phyloP scores from a whole-genome alignment of 92 coral and sea anemone genomes.

The Paragorgia papillata region DNA sequence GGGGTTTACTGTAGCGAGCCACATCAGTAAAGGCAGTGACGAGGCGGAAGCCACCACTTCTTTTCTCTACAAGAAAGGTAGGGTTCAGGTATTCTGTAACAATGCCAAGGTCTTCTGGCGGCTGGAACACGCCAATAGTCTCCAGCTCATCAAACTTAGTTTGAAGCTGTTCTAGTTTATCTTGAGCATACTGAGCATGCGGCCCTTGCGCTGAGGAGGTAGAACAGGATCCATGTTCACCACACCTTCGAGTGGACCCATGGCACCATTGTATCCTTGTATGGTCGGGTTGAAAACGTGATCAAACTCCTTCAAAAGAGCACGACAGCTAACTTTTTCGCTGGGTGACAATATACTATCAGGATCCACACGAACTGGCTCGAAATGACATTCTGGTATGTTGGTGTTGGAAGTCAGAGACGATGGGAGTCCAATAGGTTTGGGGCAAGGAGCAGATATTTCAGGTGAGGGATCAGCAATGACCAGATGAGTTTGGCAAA shows the following conservation, averaged over 20 bases:
- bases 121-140: conserved; percentile 12
- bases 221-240: conserved; percentile 60
- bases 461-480: too few species aligned
- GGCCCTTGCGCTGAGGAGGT: conserved; percentile 61
- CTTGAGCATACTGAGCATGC: conserved; percentile 49
- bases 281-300: too few species aligned
- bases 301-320: too few species aligned
- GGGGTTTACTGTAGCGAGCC: conserved; percentile 54
- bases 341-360: too few species aligned
- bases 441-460: too few species aligned
- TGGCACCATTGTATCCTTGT: conserved; percentile 44
- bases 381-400: too few species aligned
- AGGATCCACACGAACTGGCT: too few species aligned
- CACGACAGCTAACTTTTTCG: too few species aligned
- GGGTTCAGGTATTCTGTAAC: conserved; percentile 45
- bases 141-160: conserved; percentile 47
- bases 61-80: conserved; percentile 49
- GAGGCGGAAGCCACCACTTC: too few species aligned
- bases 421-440: too few species aligned
- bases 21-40: conserved; percentile 55
- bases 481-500: too few species aligned
- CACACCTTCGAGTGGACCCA: conserved; percentile 48
- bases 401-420: too few species aligned
- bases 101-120: conserved; percentile 38
- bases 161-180: conserved; percentile 39